Percentiles rank a stretch among this genome's conserved stretches.
phyloP scores from a whole-genome alignment of 2,113 vertebrate species.

The Ivindomyrus marchei region DNA sequence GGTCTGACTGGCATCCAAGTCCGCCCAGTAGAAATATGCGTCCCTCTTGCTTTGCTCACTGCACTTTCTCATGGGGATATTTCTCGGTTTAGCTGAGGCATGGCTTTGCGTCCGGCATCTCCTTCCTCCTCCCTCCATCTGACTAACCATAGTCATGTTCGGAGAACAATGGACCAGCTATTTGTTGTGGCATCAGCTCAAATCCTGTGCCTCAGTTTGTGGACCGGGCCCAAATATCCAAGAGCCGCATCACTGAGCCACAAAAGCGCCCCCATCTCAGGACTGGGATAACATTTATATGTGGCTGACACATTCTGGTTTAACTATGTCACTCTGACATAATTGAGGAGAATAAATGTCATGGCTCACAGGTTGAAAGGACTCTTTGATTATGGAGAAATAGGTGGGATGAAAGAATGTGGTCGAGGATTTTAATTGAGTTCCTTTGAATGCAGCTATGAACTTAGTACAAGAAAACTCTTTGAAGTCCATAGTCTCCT shows the following conservation, averaged over 20 bases:
- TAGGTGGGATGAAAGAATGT: conserved; percentile 40
- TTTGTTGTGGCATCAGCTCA: conserved; percentile 53
- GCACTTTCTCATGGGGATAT: conserved; percentile 8
- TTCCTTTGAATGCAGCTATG: conserved; percentile 51
- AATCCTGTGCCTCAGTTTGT: conserved; percentile 38
- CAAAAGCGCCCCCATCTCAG: neutral
- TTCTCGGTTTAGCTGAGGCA: conserved; percentile 15
- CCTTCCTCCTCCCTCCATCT: conserved; percentile 16
- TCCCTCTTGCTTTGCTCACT: conserved; percentile 17
- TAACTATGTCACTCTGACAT: neutral
- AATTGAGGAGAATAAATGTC: neutral
- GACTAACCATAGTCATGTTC: conserved; percentile 29
- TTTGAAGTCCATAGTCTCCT: conserved; percentile 45
- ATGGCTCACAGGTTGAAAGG: neutral
- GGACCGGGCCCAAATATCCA: conserved; percentile 39
- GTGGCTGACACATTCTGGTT: neutral
- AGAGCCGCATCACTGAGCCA: conserved; percentile 22
- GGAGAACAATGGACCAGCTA: conserved; percentile 46
- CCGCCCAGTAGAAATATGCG: neutral
- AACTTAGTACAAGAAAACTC: conserved; percentile 43
- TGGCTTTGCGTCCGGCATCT: conserved; percentile 22
- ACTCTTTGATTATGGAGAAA: neutral
- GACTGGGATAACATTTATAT: neutral
- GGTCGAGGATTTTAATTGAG: conserved; percentile 42
- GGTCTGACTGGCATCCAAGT: conserved; percentile 5